These are phyloP conservation scores for Girardinus metallicus DNA, from an alignment of 2,797 vertebrate genomes.

Conservation along the genomic window DNA sequence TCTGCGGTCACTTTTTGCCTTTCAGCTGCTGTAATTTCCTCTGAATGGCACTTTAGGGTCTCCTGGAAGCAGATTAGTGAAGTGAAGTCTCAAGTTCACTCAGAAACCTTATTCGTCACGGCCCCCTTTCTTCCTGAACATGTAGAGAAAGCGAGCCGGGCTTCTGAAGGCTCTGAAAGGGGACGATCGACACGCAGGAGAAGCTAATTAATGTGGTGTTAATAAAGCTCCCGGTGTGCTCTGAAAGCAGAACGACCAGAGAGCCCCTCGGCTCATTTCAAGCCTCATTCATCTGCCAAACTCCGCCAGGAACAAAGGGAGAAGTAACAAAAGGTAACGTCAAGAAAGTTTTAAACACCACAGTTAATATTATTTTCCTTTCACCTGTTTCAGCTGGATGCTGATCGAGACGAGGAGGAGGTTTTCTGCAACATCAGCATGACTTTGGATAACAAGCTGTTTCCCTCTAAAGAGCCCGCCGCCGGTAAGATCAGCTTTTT, in stretches of 20 bases:
- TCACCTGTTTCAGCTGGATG: conserved; percentile 85
- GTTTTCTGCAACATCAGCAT: conserved; percentile 94
- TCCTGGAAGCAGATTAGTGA: conserved; percentile 18
- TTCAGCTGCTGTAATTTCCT: conserved; percentile 6
- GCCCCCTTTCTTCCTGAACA: conserved; percentile 7
- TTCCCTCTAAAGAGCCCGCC: conserved; percentile 86
- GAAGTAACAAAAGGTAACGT: not conserved
- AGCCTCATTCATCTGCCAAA: conserved; percentile 9
- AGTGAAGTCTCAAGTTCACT: conserved; percentile 27
- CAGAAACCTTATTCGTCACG: conserved; percentile 38
- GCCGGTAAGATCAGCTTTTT: conserved; percentile 82
- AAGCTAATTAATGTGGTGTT: conserved; percentile 41
- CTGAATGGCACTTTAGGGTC: conserved; percentile 11
- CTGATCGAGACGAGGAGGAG: conserved; percentile 94
- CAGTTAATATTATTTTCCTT: conserved; percentile 4
- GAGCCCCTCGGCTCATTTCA: conserved; percentile 20
- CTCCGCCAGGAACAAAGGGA: not conserved
- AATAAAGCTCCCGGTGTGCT: conserved; percentile 36
- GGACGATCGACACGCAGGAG: conserved; percentile 14
- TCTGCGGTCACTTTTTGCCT: not conserved
- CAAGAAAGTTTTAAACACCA: conserved; percentile 1
- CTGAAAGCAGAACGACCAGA: conserved; percentile 39
- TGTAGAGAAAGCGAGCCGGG: conserved; percentile 9
- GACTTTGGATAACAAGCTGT: conserved; percentile 93
- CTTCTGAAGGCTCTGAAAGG: conserved; percentile 23